Conservation (phyloP, 2,797 vertebrate species). For the Galaxias olidus region DNA sequence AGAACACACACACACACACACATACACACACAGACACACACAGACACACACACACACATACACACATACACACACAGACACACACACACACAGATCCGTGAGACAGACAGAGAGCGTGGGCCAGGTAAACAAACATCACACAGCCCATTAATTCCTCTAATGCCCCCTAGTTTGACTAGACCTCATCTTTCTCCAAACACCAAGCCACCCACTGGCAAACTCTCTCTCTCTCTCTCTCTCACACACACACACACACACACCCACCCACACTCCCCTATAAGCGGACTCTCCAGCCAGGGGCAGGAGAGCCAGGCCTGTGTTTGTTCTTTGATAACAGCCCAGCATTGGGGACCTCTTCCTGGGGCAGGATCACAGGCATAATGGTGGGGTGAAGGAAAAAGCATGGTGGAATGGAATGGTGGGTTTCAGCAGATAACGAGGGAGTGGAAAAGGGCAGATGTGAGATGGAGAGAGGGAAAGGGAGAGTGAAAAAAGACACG, state of each 20-base stretch:
- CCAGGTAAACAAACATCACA: slow-evolving; percentile 78
- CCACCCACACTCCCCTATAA: background rate
- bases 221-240: background rate
- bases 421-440: background rate
- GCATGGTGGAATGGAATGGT: too few species aligned
- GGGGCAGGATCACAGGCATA: background rate
- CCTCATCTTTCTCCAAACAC: slow-evolving; percentile 52
- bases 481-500: background rate
- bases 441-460: background rate
- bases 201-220: background rate
- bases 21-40: slow-evolving; percentile 18
- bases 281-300: slow-evolving; percentile 18
- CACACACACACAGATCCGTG: slow-evolving; percentile 7
- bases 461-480: background rate
- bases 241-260: slow-evolving; percentile 1
- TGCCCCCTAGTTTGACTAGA: slow-evolving; percentile 64
- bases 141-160: slow-evolving; percentile 75
- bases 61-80: slow-evolving; percentile 7
- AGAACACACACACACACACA: slow-evolving; percentile 13
- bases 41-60: slow-evolving; percentile 12
- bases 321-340: slow-evolving; percentile 32
- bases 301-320: slow-evolving; percentile 45
- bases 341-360: background rate
- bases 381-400: too few species aligned
- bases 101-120: slow-evolving; percentile 45